These are phyloP conservation scores for Tetranychus piercei DNA, from an alignment of 2,888 invertebrate species.

Conservation along the genomic window DNA sequence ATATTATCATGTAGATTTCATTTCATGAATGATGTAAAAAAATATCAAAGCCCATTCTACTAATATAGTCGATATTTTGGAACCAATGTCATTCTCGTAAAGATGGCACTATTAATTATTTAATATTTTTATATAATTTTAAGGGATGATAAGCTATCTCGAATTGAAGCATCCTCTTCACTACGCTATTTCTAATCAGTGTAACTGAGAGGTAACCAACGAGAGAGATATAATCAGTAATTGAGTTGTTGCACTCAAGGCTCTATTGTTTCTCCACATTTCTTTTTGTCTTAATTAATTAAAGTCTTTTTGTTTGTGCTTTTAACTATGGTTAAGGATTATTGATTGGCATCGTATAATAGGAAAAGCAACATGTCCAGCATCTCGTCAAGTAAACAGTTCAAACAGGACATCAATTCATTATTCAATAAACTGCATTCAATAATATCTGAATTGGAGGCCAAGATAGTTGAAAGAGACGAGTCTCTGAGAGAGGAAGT, in stretches of 20 bases:
- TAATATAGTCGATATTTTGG: too few species aligned
- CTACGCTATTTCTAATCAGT: not conserved
- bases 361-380: not conserved
- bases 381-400: not conserved
- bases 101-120: too few species aligned
- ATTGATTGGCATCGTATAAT: not conserved
- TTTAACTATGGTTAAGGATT: not conserved
- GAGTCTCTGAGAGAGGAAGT: not conserved
- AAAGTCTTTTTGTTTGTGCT: not conserved
- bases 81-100: too few species aligned
- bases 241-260: not conserved
- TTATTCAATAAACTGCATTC: not conserved
- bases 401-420: not conserved
- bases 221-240: not conserved
- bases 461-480: not conserved
- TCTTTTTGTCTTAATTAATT: not conserved
- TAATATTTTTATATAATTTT: too few species aligned
- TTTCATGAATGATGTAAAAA: too few species aligned
- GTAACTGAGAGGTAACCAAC: not conserved
- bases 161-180: too few species aligned
- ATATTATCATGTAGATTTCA: too few species aligned
- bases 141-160: too few species aligned
- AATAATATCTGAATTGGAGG: not conserved
- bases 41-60: too few species aligned
- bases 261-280: not conserved